Conservation (phyloP, 2,888 invertebrate species). For the Campopleginae sp. region DNA sequence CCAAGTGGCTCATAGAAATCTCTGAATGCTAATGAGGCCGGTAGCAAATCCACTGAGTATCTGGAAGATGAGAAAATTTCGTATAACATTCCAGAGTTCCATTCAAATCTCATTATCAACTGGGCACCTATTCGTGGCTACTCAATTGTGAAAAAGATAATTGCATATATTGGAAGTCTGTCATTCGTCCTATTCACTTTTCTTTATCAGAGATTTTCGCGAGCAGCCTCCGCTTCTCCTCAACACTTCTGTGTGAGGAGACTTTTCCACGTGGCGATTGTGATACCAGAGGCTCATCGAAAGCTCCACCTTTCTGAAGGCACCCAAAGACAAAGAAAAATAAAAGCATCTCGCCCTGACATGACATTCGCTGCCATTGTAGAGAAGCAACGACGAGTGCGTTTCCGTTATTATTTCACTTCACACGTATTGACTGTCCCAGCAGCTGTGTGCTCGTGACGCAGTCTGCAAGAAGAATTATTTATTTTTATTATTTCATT, state of each 20-base stretch:
- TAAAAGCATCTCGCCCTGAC: neutral
- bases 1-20: neutral
- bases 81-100: neutral
- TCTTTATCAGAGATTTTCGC: slow-evolving; percentile 22
- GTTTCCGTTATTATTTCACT: slow-evolving; percentile 35
- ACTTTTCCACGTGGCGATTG: slow-evolving; percentile 41
- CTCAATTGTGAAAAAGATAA: neutral
- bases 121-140: neutral
- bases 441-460: neutral
- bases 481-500: slow-evolving; percentile 11
- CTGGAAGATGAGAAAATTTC: neutral
- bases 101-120: slow-evolving; percentile 1
- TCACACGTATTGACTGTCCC: slow-evolving; percentile 22
- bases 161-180: neutral
- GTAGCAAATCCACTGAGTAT: slow-evolving; percentile 7
- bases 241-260: slow-evolving; percentile 31
- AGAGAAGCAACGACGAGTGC: slow-evolving; percentile 5
- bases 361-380: slow-evolving; percentile 20
- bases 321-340: neutral
- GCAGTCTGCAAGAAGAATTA: slow-evolving; percentile 25
- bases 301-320: slow-evolving; percentile 10
- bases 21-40: neutral
- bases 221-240: slow-evolving; percentile 45
- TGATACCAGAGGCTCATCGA: slow-evolving; percentile 24
- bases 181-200: neutral